A percentile compares a stretch with the other conserved stretches of the same genome.
These are phyloP conservation scores for Myrmophylax atrothorax DNA, from an alignment of 2,113 vertebrate species.

Conservation along the genomic window DNA sequence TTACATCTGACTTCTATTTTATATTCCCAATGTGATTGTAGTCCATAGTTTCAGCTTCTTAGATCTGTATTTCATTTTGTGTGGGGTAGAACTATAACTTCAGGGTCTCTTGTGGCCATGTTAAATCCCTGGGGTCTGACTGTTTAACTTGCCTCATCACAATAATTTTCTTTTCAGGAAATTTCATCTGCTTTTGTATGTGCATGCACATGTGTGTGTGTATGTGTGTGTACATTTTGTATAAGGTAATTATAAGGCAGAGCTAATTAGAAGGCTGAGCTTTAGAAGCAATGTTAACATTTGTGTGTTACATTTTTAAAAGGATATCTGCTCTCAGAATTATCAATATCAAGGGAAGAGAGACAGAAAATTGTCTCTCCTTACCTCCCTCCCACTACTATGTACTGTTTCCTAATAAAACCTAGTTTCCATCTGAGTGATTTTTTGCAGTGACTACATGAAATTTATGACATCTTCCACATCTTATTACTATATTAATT, in stretches of 20 bases:
- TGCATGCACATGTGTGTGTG: no score
- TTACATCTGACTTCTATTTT: not conserved
- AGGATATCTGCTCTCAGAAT: not conserved
- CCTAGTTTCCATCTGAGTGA: not conserved
- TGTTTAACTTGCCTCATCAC: not conserved
- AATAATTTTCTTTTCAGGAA: not conserved
- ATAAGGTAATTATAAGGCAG: not conserved
- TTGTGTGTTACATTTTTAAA: not conserved
- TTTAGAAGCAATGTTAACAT: not conserved
- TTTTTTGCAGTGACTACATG: not conserved
- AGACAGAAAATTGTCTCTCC: not conserved
- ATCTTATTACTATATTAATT: not conserved
- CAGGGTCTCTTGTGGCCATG: not conserved
- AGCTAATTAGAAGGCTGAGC: not conserved
- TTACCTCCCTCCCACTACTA: not conserved
- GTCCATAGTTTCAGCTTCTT: not conserved
- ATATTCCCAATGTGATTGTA: not conserved
- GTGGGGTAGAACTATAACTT: not conserved
- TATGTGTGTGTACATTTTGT: not conserved
- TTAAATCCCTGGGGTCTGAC: not conserved
- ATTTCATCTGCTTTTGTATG: not conserved
- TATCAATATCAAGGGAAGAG: not conserved
- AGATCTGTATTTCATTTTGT: not conserved
- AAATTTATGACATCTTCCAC: not conserved
- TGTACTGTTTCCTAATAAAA: fast-evolving